A percentile compares a stretch with the other conserved stretches of the same genome.
Evolutionary conservation across 1,140 invertebrate species (phyloP).

Genomic region (Procambarus virginalis): DNA sequence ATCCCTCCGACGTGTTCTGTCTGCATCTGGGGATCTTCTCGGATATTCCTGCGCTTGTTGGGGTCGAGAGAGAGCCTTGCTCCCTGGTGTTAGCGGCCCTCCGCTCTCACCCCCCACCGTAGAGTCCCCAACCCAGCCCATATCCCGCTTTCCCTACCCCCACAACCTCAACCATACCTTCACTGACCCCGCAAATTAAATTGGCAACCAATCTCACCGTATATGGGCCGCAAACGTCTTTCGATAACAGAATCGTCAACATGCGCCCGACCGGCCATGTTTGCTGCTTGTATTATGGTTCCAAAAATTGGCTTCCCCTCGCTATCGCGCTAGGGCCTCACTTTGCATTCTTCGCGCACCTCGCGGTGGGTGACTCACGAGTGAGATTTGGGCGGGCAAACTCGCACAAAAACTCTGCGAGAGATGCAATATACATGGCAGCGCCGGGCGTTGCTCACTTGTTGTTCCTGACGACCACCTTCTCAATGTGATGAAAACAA

Average conservation of each 20-base stretch:
- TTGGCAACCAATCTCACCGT: neutral
- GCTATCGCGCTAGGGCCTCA: neutral
- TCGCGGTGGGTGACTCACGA: neutral
- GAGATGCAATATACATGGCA: neutral
- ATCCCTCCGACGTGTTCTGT: no score
- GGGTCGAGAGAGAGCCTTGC: no score
- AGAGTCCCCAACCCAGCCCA: no score
- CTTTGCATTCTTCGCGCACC: neutral
- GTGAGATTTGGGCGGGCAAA: neutral
- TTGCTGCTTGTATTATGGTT: constrained; percentile 2
- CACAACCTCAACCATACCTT: neutral
- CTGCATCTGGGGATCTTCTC: no score
- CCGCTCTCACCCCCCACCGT: no score
- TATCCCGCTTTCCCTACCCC: neutral
- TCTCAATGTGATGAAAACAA: constrained; percentile 19
- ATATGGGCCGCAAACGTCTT: constrained; percentile 33
- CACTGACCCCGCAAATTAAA: neutral
- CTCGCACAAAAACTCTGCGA: neutral
- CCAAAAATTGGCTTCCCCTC: neutral
- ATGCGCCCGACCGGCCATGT: constrained; percentile 46
- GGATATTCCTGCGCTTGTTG: no score
- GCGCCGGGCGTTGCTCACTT: neutral
- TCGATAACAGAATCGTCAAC: constrained; percentile 47
- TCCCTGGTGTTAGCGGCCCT: no score
- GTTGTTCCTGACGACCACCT: neutral